phyloP scores from a whole-genome alignment of 64 coral and sea anemone genomes.

The Montipora foliosa region DNA sequence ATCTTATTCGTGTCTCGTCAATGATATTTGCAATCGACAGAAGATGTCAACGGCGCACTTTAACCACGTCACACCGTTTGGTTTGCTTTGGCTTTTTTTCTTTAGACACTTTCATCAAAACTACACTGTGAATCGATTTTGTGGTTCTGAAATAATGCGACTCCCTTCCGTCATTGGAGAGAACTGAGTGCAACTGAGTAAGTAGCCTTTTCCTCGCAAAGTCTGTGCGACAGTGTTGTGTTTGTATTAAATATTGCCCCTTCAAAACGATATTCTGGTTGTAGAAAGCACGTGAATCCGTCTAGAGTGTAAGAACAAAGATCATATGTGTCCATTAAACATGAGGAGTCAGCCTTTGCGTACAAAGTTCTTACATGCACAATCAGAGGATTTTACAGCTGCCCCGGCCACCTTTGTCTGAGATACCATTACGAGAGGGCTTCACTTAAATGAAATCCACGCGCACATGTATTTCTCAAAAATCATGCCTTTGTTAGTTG shows the following conservation, averaged over 20 bases:
- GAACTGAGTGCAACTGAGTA: background rate
- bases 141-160: background rate
- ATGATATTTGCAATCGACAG: background rate
- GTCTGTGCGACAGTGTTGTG: background rate
- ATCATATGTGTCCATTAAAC: background rate
- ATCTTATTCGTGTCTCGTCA: background rate
- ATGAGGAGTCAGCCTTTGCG: background rate
- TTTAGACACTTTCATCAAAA: background rate
- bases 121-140: background rate
- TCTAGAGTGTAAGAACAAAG: background rate
- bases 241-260: background rate
- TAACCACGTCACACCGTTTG: background rate
- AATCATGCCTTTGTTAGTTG: background rate
- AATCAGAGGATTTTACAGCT: slow-evolving; percentile 18
- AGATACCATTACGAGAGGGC: background rate
- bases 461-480: background rate
- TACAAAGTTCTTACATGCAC: background rate
- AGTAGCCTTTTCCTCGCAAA: background rate
- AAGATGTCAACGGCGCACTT: slow-evolving; percentile 17
- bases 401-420: background rate
- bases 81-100: background rate
- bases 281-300: background rate
- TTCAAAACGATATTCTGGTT: background rate
- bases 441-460: background rate
- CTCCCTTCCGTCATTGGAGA: background rate